Base-by-base conservation (phyloP, 1,140 invertebrate species). In the Zaprionus nigranus region DNA sequence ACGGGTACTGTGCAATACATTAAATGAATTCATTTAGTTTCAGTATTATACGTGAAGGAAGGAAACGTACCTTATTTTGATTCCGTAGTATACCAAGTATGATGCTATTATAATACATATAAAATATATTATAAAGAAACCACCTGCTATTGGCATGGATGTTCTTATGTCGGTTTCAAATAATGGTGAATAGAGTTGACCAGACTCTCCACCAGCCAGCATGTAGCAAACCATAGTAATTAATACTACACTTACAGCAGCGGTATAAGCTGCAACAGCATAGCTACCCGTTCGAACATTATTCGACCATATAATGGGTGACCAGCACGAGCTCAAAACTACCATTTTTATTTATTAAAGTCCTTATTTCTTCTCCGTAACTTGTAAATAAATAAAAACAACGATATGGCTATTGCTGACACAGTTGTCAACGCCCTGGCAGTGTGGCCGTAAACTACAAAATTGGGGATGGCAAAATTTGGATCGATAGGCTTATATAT, bases 111-210 rank as follows among this genome's bases (percentile, higher is more conserved):
- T 96, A 43, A 97, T 93, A 0, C 94, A 58, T 2, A 96, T 6
- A n/a, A 97, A 95, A 83, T 96, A 97, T 0, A 95, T 77, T 22
- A 97, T 95, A 49, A 96, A 95, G 68, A 97, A 94, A 17, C 93
- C 93, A 59, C 97, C 97, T 79, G 95, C 95, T 20, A 95, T 91
- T 93, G 95, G 95, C 93, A 97, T 95, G 2, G 96, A 97, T 66
- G 92, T 93, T 91, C 96, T 94, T 17, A 97, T 94, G 94, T 98
- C 97, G 36, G 97, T 95, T 93, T 98, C 97, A 93, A 98, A 98
- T 26, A 97, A 93, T 1, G 97, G 97, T 82, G 96, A 96, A 93
- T 97, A 98, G 13, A 97, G 93, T 85, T 98, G 97, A 1, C 96
- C 96, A 1, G 97, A 97, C 84, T 98, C 97, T 26, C 97, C 97